Percentiles rank a stretch among this genome's conserved stretches.
Evolutionary conservation across 1,140 invertebrate genomes (phyloP).

Genomic region (Rhagoletis zephyria): DNA sequence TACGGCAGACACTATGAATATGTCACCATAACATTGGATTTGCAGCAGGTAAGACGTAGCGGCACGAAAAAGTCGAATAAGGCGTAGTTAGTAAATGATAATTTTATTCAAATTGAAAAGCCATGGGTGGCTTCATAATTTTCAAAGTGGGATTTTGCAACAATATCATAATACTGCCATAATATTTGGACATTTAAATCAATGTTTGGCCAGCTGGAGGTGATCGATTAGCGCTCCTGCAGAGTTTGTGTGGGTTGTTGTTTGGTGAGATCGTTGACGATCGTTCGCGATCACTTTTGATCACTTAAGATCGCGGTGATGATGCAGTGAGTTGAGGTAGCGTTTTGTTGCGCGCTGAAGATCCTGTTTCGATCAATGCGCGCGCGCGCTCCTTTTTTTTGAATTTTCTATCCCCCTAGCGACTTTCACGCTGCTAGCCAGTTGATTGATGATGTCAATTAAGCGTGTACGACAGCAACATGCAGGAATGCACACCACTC

Average conservation of each 20-base stretch:
- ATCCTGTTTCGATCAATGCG: conserved; percentile 7
- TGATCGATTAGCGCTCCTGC: conserved; percentile 45
- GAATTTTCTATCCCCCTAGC: background rate
- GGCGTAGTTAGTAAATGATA: background rate
- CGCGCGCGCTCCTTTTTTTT: background rate
- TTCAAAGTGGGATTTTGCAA: background rate
- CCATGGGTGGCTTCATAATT: background rate
- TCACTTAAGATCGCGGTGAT: background rate
- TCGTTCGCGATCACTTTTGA: background rate
- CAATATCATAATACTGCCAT: background rate
- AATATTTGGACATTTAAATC: conserved; percentile 49
- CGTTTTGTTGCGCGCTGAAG: background rate
- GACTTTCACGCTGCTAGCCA: conserved; percentile 39
- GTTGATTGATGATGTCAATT: conserved; percentile 43
- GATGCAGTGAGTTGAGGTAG: background rate
- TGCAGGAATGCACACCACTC: background rate
- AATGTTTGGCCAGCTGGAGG: background rate
- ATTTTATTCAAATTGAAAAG: background rate
- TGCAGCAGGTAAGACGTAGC: conserved; percentile 85
- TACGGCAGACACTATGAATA: conserved; percentile 87
- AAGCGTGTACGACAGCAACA: conserved; percentile 11
- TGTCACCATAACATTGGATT: conserved; percentile 90
- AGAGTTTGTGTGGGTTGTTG: conserved; percentile 39
- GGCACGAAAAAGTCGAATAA: background rate
- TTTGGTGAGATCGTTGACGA: background rate